phyloP scores from a whole-genome alignment of 2,113 vertebrate species.

The Mesoclemmys tuberculata region DNA sequence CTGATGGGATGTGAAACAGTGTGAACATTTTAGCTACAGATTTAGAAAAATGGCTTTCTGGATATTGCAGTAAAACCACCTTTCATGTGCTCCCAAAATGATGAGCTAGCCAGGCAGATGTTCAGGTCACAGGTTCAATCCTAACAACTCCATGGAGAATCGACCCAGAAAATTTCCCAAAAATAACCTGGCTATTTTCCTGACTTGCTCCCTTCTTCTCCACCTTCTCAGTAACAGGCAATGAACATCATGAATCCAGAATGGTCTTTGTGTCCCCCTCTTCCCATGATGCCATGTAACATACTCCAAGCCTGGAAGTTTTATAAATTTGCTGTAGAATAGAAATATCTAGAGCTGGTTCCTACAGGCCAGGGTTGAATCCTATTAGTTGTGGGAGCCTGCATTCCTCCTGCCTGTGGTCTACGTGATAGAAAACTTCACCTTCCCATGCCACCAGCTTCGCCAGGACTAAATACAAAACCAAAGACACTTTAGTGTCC shows the following conservation, averaged over 20 bases:
- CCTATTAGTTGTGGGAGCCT: fast-evolving
- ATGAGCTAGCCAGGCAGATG: not conserved
- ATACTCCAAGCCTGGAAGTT: not conserved
- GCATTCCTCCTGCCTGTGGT: not conserved
- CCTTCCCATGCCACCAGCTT: not conserved
- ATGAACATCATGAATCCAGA: not conserved
- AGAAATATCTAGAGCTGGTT: not conserved
- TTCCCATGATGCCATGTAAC: not conserved
- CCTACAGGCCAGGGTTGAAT: not conserved
- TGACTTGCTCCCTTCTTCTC: not conserved
- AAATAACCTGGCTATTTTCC: not conserved
- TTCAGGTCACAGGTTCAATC: fast-evolving
- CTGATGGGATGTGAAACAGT: not conserved
- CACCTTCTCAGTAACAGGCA: not conserved
- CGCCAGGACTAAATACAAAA: not conserved
- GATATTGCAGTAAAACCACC: fast-evolving
- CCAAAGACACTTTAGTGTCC: not conserved
- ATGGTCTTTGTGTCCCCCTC: not conserved
- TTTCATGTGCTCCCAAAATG: not conserved
- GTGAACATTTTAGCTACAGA: fast-evolving
- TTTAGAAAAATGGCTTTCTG: not conserved
- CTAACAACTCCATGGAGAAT: not conserved
- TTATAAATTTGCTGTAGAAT: not conserved
- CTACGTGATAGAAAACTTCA: not conserved
- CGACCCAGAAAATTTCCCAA: not conserved